Evolutionary conservation across 2,113 vertebrate species (phyloP).

Genomic region (Hippolais icterina): DNA sequence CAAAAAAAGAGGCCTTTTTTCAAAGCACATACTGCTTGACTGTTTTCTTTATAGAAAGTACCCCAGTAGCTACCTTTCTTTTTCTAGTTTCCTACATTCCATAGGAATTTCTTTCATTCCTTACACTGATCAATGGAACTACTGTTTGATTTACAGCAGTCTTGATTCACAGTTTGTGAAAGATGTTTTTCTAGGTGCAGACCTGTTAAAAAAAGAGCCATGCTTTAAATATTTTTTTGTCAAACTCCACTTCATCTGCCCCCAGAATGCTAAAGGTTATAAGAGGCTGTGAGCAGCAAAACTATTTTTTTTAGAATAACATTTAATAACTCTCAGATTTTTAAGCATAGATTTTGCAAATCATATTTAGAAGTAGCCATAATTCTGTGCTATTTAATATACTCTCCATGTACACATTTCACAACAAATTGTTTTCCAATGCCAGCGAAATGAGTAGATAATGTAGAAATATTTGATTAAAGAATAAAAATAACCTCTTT

Average conservation of each 20-base stretch:
- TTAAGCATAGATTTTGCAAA: not conserved
- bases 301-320: not conserved
- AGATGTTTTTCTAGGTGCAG: conserved; percentile 24
- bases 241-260: not conserved
- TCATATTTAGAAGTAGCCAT: not conserved
- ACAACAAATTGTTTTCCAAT: not conserved
- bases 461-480: not conserved
- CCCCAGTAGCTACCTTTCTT: conserved; percentile 35
- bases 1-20: not conserved
- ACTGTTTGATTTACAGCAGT: conserved; percentile 58
- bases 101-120: conserved; percentile 60
- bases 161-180: not conserved
- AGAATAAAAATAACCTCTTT: not conserved
- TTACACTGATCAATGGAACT: conserved; percentile 61
- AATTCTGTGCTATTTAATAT: not conserved
- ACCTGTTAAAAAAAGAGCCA: not conserved
- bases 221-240: not conserved
- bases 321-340: not conserved
- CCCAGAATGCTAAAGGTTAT: not conserved
- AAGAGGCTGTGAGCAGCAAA: not conserved
- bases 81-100: conserved; percentile 64
- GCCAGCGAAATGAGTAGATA: not conserved
- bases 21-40: conserved; percentile 12
- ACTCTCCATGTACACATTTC: not conserved
- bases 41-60: conserved; percentile 40